These are phyloP conservation scores for Globodera rostochiensis DNA, from an alignment of 1,140 invertebrate species.

Conservation along the genomic window DNA sequence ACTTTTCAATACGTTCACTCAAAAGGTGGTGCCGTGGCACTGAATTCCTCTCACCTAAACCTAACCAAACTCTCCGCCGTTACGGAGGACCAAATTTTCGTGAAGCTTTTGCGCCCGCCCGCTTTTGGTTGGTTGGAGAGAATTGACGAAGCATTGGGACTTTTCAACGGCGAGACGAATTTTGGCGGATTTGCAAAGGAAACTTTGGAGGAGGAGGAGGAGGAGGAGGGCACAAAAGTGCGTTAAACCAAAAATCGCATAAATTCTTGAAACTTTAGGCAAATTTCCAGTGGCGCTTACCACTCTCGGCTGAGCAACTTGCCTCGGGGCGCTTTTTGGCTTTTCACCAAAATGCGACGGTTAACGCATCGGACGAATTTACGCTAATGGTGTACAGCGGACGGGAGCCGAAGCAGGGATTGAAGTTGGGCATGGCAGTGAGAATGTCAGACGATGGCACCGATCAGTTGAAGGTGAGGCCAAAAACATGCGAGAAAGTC, in stretches of 20 bases:
- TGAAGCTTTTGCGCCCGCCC: conserved; percentile 40
- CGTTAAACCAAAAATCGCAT: background rate
- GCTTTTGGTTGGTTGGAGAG: conserved; percentile 33
- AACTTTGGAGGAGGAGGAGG: background rate
- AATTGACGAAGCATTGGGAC: conserved; percentile 28
- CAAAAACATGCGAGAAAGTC: background rate
- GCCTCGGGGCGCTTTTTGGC: conserved; percentile 49
- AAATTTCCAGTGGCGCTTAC: background rate
- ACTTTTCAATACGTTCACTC: background rate
- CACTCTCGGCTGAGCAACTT: conserved; percentile 39
- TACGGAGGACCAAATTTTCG: conserved; percentile 43
- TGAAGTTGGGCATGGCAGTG: conserved; percentile 6
- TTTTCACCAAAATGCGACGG: conserved; percentile 36
- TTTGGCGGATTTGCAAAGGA: background rate
- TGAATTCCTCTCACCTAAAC: conserved; percentile 47
- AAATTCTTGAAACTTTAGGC: background rate
- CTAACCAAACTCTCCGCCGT: conserved; percentile 37
- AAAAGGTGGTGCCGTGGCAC: conserved; percentile 35
- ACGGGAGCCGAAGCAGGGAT: background rate
- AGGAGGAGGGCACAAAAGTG: background rate
- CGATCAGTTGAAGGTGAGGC: conserved; percentile 8
- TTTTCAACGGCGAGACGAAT: background rate
- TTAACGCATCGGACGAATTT: conserved; percentile 39
- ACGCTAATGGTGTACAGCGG: conserved; percentile 44
- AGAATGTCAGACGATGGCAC: conserved; percentile 2